A percentile compares a stretch with the other conserved stretches of the same genome.
These are phyloP conservation scores for Conus canariensis DNA, from an alignment of 2,888 invertebrate species.

Conservation along the genomic window DNA sequence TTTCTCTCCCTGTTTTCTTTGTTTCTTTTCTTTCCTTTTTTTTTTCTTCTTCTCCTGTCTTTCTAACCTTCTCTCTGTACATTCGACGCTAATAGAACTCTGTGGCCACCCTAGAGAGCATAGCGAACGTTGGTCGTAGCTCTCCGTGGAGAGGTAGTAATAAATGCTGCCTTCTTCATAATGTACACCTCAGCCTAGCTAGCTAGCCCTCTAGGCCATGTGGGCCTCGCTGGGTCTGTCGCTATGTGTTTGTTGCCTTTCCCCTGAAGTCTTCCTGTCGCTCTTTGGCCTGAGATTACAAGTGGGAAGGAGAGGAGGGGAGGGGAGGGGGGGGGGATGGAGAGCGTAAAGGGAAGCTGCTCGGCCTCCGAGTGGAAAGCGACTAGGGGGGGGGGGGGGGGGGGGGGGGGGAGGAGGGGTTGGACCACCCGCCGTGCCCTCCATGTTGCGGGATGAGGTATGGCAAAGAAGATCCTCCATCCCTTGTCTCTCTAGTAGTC, in stretches of 20 bases:
- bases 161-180: too few relatives aligned
- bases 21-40: neutral
- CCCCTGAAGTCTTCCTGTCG: conserved; percentile 31
- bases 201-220: too few relatives aligned
- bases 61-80: neutral
- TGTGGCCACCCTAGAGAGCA: too few relatives aligned
- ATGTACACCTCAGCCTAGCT: too few relatives aligned
- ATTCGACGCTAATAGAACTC: too few relatives aligned
- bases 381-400: neutral
- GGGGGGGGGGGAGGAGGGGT: neutral
- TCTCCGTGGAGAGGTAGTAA: too few relatives aligned
- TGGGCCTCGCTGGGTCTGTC: too few relatives aligned
- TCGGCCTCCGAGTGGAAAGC: neutral
- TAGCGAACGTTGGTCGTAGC: too few relatives aligned
- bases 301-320: neutral
- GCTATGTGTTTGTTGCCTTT: conserved; percentile 32
- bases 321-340: neutral
- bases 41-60: neutral
- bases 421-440: conserved; percentile 28
- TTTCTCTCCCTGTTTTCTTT: neutral
- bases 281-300: neutral
- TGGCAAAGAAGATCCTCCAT: neutral
- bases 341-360: neutral
- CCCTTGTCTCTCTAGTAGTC: too few relatives aligned
- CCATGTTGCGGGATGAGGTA: neutral